Conservation (phyloP, 2,113 vertebrate genomes). For the Elanus axillaris region DNA sequence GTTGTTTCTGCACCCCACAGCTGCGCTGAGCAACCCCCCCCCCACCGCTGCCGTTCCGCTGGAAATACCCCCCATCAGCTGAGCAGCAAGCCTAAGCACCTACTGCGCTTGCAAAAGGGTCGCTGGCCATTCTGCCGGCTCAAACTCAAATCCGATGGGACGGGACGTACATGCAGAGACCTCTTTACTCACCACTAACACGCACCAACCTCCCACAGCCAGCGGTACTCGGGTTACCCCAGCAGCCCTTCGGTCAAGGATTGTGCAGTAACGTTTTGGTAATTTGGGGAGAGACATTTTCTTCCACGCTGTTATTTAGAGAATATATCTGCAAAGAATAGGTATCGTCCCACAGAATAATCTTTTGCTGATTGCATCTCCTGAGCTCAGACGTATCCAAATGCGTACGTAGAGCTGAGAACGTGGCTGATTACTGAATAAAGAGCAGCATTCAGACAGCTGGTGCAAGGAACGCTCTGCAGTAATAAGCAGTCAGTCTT, state of each 20-base stretch:
- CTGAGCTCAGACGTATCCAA: not conserved
- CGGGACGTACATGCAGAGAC: not conserved
- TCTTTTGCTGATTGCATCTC: constrained; percentile 14
- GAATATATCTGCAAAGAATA: constrained; percentile 13
- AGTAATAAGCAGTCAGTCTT: not conserved
- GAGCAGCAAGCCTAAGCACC: not conserved
- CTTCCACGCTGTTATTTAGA: not conserved
- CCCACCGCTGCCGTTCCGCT: not conserved
- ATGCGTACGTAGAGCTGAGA: not conserved
- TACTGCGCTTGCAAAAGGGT: not conserved
- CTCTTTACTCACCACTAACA: not conserved
- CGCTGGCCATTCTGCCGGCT: not conserved
- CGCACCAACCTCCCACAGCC: not conserved
- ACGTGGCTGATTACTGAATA: not conserved
- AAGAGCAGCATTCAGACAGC: not conserved
- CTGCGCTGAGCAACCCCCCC: not conserved
- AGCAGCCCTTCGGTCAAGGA: not conserved
- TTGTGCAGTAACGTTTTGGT: not conserved
- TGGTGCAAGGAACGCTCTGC: not conserved
- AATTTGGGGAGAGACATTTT: not conserved
- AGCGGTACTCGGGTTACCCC: not conserved
- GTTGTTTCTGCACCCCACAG: not conserved
- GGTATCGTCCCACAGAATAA: not conserved
- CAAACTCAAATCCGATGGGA: not conserved
- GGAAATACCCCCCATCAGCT: not conserved